Conservation (phyloP, 2,888 invertebrate genomes). For the Tetragnatha montana region DNA sequence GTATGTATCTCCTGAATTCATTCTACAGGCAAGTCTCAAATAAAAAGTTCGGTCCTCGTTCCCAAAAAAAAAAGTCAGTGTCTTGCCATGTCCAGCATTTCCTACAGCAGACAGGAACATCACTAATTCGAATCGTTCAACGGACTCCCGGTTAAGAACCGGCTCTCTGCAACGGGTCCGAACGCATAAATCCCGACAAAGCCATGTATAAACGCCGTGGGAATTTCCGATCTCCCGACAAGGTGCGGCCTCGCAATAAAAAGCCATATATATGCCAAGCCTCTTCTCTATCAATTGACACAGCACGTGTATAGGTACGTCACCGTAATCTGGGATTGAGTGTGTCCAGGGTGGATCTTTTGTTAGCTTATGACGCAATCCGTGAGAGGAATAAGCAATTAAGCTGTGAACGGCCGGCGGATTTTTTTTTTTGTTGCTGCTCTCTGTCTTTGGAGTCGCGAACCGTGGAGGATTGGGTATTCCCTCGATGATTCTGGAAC, state of each 20-base stretch:
- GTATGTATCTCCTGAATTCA: too few relatives aligned
- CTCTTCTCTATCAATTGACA: constrained; percentile 11
- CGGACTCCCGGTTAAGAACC: too few relatives aligned
- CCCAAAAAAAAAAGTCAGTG: too few relatives aligned
- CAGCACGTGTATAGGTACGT: neutral
- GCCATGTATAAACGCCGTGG: constrained; percentile 14
- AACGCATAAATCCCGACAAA: neutral
- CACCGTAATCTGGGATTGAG: neutral
- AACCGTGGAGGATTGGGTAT: constrained; percentile 47
- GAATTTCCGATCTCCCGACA: constrained; percentile 9
- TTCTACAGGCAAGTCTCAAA: too few relatives aligned
- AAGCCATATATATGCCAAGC: constrained; percentile 3
- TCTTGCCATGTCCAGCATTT: too few relatives aligned
- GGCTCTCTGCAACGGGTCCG: too few relatives aligned
- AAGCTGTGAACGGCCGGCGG: neutral
- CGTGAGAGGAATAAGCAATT: constrained; percentile 29
- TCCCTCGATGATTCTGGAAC: constrained; percentile 27
- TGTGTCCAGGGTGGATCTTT: neutral
- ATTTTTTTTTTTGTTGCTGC: constrained; percentile 6
- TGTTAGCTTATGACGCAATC: constrained; percentile 25
- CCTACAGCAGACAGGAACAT: too few relatives aligned
- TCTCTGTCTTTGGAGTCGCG: neutral
- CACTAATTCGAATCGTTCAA: too few relatives aligned
- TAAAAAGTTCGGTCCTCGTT: too few relatives aligned
- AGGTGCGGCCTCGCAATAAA: neutral